Base-by-base conservation (phyloP, 1,140 invertebrate genomes). In the Ditylenchus dipsaci region DNA sequence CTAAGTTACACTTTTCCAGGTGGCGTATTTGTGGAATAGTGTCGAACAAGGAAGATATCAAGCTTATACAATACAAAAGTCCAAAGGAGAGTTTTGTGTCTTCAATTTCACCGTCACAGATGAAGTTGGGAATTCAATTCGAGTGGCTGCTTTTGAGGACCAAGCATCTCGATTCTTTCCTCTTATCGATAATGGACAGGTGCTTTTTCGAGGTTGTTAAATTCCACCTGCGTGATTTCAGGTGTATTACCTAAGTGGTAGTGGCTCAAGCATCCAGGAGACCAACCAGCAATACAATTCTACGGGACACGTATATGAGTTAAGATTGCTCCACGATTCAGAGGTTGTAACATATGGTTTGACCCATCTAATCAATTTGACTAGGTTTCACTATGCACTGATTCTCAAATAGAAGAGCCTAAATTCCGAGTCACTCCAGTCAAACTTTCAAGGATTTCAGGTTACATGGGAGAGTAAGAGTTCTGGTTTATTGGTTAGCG, bases 291-390 rank as follows among this genome's bases (percentile, higher is more conserved):
- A 91, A 78, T 97, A 88, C 80, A 88, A 87, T 17, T 88, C 85
- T 49, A 82, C 95, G 13, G 91, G 92, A 58, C 93, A 96, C 84
- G 92, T 97, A 82, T 98, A 96, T 81, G 95, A 99, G 82, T 91
- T 98, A 88, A 90, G 90, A 0, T 89, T 97, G 76, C 89, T 85
- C n/a, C 84, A 85, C 21, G 91, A 95, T 42, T 90, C 74, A 23
- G 64, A 71, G 60, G 67, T 77, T 47, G 3, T 38, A 38, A 38
- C 11, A 5, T 5, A 38, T 38, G 3, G 3, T 38, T 38, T 38
- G 3, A 38, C 33, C 11, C 11, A 11, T 5, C 33, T 38, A 38
- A n/a, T 38, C 3, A 38, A 38, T 38, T 38, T 38, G 3, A 71
- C 43, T 43, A 74, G 72, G 56, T 74, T 8, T 45, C 26, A 15